Evolutionary conservation across 2,888 invertebrate genomes (phyloP), one percentile per base, ranked within the genome.

Genomic region (Baronia brevicornis): DNA sequence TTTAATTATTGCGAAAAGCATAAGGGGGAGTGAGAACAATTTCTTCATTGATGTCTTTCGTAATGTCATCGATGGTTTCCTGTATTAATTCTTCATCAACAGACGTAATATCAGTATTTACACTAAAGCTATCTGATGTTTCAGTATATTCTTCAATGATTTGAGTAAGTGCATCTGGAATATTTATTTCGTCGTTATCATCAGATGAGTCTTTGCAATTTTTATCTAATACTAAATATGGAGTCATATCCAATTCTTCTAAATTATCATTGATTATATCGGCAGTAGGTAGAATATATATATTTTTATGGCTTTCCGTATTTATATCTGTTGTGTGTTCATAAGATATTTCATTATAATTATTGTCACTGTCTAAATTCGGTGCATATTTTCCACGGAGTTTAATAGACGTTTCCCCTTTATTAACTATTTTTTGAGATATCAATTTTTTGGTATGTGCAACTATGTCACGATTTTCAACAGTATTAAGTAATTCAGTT

Each of bases 81-180:
- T 35, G 41, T 29, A 69, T 53, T 10, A 79, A 48, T 18, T 67
- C 64, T 46, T 72, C 67, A 30, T 77, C 73, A 15, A 57, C 28
- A 1, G 68, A 68, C 41, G 58, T 60, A 5, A 40, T 28, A 28
- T 51, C 53, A 29, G 37, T 44, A 26, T 44, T 47, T 11, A 38
- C 33, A 34, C 42, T 46, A 24, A 41, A 38, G 17, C 28, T 41
- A 12, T 41, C 28, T 29, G 51, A 49, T 28, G 51, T 44, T 8
- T 40, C 23, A n/a, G 57, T 55, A 43, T 43, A 59, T 40, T 71
- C 65, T 45, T 63, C 64, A 26, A 82, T 53, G 3, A 77, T 46
- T 62, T 80, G 80, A 7, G 84, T 84, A 12, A 61, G 32, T 5
- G 74, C 77, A 39, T 71, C 69, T 15, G 74, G 73, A 33, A 67